Conservation (phyloP, 2,113 vertebrate species). For the Pogonocichla stellata region DNA sequence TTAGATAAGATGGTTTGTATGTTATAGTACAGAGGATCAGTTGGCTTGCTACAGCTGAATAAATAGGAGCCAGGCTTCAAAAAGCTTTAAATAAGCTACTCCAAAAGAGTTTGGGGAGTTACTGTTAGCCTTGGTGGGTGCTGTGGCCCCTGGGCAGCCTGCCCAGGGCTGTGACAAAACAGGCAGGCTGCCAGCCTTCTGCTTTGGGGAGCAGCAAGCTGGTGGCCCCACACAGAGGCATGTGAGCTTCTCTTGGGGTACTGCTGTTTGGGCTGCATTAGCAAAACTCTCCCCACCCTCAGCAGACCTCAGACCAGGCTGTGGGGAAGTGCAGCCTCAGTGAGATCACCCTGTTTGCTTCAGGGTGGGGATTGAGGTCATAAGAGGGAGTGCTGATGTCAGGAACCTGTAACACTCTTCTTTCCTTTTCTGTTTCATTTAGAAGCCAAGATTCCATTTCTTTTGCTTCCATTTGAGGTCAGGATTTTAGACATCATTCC, state of each 20-base stretch:
- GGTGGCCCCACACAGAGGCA: rapidly evolving
- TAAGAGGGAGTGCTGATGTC: background rate
- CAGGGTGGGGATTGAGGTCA: background rate
- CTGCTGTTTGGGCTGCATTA: background rate
- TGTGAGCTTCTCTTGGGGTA: background rate
- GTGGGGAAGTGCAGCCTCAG: rapidly evolving
- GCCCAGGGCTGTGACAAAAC: background rate
- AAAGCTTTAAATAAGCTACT: background rate
- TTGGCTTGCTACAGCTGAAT: background rate
- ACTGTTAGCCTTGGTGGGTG: background rate
- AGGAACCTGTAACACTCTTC: background rate
- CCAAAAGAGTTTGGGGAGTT: background rate
- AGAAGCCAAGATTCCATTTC: background rate
- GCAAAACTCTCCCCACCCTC: background rate
- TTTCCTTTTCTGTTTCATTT: background rate
- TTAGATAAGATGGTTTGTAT: background rate
- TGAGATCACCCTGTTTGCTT: background rate
- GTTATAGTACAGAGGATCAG: background rate
- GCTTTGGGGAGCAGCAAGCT: background rate
- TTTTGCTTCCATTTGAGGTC: background rate
- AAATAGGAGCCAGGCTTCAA: background rate
- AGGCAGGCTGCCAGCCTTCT: rapidly evolving
- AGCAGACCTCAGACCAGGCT: background rate
- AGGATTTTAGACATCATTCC: background rate
- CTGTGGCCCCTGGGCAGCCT: background rate